phyloP scores from a whole-genome alignment of 1,140 invertebrate genomes.

The Drosophila pseudoananassae region DNA sequence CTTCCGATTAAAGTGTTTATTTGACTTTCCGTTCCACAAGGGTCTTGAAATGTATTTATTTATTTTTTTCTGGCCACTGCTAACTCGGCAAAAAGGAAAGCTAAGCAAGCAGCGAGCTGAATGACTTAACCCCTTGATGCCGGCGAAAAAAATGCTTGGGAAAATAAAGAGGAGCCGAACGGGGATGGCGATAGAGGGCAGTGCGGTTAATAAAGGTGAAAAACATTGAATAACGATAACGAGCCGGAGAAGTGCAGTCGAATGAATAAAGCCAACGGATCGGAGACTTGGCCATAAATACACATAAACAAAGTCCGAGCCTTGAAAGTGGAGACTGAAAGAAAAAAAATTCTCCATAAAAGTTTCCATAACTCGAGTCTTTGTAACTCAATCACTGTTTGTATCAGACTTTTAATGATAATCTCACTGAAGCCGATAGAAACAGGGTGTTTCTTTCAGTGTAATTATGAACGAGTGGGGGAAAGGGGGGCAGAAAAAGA shows the following conservation, averaged over 20 bases:
- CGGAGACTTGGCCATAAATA: conserved; percentile 2
- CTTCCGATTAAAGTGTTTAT: conserved; percentile 6
- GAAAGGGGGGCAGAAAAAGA: not conserved
- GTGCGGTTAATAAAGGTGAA: conserved; percentile 19
- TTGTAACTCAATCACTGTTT: not conserved
- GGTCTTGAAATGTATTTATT: not conserved
- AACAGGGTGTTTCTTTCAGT: not conserved
- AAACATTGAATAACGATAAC: conserved; percentile 32
- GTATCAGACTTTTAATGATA: not conserved
- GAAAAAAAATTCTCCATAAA: too few species aligned
- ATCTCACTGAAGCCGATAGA: not conserved
- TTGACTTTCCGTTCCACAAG: not conserved
- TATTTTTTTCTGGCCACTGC: conserved; percentile 1
- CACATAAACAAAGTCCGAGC: not conserved
- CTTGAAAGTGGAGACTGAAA: too few species aligned
- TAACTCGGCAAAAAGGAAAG: conserved; percentile 20
- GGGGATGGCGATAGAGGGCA: conserved; percentile 1
- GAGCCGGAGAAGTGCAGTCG: conserved; percentile 21
- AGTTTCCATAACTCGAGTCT: too few species aligned
- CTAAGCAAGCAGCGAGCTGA: not conserved
- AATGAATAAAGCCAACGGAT: conserved; percentile 36
- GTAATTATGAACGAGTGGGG: not conserved
- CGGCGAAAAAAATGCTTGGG: conserved; percentile 10
- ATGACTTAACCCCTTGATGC: conserved; percentile 16
- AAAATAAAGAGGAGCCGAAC: conserved; percentile 19